Base-by-base conservation (phyloP, 2,797 vertebrate genomes). In the Chloroceryle inda region DNA sequence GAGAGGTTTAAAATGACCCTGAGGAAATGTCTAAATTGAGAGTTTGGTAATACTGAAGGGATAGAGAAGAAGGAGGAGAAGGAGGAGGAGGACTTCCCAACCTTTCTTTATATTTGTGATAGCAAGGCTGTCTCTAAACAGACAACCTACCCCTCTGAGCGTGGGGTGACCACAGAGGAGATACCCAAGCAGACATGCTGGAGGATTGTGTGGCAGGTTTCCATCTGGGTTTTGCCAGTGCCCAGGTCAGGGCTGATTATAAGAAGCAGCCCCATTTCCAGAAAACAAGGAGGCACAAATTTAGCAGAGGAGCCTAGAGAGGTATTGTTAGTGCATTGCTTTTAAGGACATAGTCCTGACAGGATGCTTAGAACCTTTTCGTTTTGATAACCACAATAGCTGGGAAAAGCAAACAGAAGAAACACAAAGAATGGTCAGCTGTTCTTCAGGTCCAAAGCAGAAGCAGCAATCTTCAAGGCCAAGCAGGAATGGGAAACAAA, bases 401-500 rank as follows among this genome's bases (percentile, higher is more conserved):
- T 89, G 69, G 38, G 85, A 83, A 77, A 72, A 92, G 24, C 75
- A 85, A 69, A 45, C 4, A 63, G 62, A 76, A 87, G 42, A 76
- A 92, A 73, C 19, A 11, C 69, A 86, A 59, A 84, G 80, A 92
- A 82, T 66, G 0, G 1, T 59, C 69, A 69, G 62, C 40, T 58
- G 13, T 37, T 84, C 85, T 75, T 94, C n/a, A 61, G 62, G 76
- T 92, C 80, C 67, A 73, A 84, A 85, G 83, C 63, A 86, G 90
- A 92, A 90, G 88, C 66, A 86, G 76, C n/a, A 67, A 56, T 66
- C 69, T 76, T 49, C 3, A 3, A 92, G 88, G 76, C 72, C 69
- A 75, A 62, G 55, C 29, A 95, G 66, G 76, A 66, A 19, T 8
- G 38, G 63, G 49, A 67, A 90, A 82, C 29, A 64, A 94, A 86